phyloP scores from a whole-genome alignment of 2,888 invertebrate species.

The Tenthredo livida region DNA sequence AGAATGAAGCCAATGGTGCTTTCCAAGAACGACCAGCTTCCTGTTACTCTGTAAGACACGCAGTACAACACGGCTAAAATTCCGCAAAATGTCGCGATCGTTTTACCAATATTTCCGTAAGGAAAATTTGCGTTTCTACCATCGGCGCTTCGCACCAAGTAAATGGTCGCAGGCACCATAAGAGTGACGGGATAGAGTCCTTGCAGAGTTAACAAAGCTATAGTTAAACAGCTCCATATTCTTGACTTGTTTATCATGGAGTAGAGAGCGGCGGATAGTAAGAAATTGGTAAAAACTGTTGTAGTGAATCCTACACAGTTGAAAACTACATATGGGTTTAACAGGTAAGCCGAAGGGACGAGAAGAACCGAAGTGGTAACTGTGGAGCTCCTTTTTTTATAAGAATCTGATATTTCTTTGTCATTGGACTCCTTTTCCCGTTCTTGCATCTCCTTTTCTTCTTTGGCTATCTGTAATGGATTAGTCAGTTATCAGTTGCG shows the following conservation, averaged over 20 bases:
- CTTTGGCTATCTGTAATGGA: slow-evolving; percentile 65
- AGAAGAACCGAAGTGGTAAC: slow-evolving; percentile 77
- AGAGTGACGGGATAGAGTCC: slow-evolving; percentile 91
- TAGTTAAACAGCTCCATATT: slow-evolving; percentile 82
- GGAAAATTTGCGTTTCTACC: slow-evolving; percentile 75
- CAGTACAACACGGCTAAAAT: slow-evolving; percentile 81
- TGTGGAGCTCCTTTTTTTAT: slow-evolving; percentile 59
- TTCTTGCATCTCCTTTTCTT: slow-evolving; percentile 62
- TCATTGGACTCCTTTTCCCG: slow-evolving; percentile 50
- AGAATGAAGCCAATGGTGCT: slow-evolving; percentile 84
- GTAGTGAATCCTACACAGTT: slow-evolving; percentile 95
- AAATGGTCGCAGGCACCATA: slow-evolving; percentile 89
- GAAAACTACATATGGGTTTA: slow-evolving; percentile 93
- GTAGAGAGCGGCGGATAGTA: slow-evolving; percentile 86
- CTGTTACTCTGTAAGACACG: slow-evolving; percentile 83
- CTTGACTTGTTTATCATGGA: slow-evolving; percentile 85
- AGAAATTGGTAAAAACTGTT: slow-evolving; percentile 93
- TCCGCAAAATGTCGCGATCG: slow-evolving; percentile 80
- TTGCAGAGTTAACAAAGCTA: slow-evolving; percentile 90
- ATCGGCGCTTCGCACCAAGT: slow-evolving; percentile 81
- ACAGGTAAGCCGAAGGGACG: slow-evolving; percentile 89
- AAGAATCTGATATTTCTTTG: slow-evolving; percentile 56
- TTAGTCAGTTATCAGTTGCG: slow-evolving; percentile 30
- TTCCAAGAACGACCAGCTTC: slow-evolving; percentile 79
- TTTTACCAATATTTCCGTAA: slow-evolving; percentile 78